A percentile compares a stretch with the other conserved stretches of the same genome.
Conservation (phyloP, 2,797 vertebrate genomes). For the Threskiornis aethiopicus region DNA sequence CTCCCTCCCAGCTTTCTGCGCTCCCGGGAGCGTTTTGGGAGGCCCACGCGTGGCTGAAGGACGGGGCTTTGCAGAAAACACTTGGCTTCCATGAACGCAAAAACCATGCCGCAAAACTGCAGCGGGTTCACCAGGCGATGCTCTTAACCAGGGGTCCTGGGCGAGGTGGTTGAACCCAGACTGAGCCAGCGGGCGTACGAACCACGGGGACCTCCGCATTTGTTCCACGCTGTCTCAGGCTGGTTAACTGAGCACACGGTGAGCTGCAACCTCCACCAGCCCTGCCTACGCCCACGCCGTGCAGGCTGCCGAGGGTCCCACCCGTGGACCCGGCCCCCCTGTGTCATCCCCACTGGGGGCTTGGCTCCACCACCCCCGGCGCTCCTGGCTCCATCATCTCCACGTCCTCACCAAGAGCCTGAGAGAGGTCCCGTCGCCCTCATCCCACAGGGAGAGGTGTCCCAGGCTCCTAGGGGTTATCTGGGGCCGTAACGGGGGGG, state of each 20-base stretch:
- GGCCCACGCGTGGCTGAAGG: neutral
- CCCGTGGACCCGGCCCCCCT: neutral
- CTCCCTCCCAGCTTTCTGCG: neutral
- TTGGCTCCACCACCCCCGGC: neutral
- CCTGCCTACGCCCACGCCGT: fast-evolving
- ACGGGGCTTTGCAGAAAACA: neutral
- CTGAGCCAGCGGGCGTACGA: fast-evolving
- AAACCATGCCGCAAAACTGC: fast-evolving
- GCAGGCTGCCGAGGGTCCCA: neutral
- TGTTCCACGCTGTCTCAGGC: neutral
- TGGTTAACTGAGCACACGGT: neutral
- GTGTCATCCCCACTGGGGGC: too few species aligned
- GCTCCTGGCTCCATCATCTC: neutral
- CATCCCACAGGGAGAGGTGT: neutral
- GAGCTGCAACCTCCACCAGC: neutral
- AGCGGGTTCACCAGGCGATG: fast-evolving
- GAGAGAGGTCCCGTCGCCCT: neutral
- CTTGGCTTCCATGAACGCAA: neutral
- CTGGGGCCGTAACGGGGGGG: neutral
- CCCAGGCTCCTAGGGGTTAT: neutral
- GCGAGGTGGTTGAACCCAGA: neutral
- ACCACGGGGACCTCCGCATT: neutral
- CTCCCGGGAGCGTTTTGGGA: neutral
- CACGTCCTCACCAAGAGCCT: neutral
- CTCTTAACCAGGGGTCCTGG: neutral